A percentile compares a stretch with the other conserved stretches of the same genome.
Evolutionary conservation across 2,113 vertebrate species (phyloP).

Genomic region (Grallaria varia): DNA sequence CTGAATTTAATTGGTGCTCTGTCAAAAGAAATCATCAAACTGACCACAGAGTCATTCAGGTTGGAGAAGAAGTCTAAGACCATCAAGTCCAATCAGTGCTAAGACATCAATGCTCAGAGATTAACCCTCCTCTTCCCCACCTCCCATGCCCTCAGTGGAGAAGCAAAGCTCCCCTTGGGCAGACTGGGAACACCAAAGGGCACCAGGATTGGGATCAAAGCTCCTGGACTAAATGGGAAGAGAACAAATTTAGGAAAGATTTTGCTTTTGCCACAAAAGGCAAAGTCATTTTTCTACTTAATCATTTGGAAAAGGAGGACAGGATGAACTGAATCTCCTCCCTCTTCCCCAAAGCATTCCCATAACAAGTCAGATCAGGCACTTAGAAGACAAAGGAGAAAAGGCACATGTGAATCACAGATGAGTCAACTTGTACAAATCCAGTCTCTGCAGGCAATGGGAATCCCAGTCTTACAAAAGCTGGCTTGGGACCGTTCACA

Average conservation of each 20-base stretch:
- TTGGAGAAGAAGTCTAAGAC: neutral
- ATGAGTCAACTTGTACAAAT: neutral
- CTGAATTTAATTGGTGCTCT: neutral
- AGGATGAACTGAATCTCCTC: neutral
- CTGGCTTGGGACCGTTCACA: rapidly evolving
- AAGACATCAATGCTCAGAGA: neutral
- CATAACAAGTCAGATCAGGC: neutral
- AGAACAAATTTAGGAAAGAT: neutral
- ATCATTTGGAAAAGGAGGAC: neutral
- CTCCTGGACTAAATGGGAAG: neutral
- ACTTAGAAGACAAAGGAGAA: neutral
- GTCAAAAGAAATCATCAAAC: neutral
- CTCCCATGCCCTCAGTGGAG: neutral
- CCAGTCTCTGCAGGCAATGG: neutral
- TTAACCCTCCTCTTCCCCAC: neutral
- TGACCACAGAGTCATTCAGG: neutral
- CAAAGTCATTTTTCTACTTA: neutral
- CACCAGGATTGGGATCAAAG: neutral
- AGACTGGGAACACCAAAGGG: neutral
- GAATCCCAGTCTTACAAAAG: neutral
- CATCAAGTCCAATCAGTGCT: neutral
- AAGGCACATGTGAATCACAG: neutral
- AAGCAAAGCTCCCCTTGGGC: neutral
- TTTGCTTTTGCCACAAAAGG: neutral
- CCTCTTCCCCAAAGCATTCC: neutral